Conservation (phyloP, 1,140 invertebrate genomes). For the Cheumatopsyche charites region DNA sequence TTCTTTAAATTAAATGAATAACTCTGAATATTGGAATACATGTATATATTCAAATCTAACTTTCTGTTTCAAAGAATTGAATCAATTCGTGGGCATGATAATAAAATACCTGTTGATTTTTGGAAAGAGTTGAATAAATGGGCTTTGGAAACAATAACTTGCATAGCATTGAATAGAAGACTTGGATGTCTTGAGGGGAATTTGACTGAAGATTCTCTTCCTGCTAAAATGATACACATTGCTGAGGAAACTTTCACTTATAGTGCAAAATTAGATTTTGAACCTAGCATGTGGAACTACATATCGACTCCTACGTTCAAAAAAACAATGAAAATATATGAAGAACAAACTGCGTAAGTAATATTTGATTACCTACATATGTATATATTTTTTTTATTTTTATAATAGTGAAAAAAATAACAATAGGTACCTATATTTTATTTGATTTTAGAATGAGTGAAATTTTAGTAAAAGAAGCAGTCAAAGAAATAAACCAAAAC, state of each 20-base stretch:
- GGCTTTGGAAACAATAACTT: slow-evolving; percentile 71
- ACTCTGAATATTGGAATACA: background rate
- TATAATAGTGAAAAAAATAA: slow-evolving; percentile 7
- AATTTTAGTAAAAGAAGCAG: slow-evolving; percentile 54
- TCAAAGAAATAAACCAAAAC: slow-evolving; percentile 50
- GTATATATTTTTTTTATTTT: slow-evolving; percentile 14
- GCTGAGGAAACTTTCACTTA: slow-evolving; percentile 67
- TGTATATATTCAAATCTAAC: background rate
- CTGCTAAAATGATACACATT: slow-evolving; percentile 64
- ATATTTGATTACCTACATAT: background rate
- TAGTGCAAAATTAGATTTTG: slow-evolving; percentile 65
- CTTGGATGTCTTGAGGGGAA: slow-evolving; percentile 65
- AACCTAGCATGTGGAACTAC: slow-evolving; percentile 68
- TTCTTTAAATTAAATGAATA: too few relatives aligned
- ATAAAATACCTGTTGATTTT: slow-evolving; percentile 64
- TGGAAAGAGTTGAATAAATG: slow-evolving; percentile 70
- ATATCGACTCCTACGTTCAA: slow-evolving; percentile 64
- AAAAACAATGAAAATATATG: slow-evolving; percentile 59
- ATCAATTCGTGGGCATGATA: slow-evolving; percentile 58
- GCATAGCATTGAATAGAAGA: slow-evolving; percentile 70
- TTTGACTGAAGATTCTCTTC: slow-evolving; percentile 61
- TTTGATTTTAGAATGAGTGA: slow-evolving; percentile 48
- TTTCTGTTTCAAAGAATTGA: slow-evolving; percentile 57
- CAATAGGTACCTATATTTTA: background rate
- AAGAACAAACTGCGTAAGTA: slow-evolving; percentile 58